phyloP scores from a whole-genome alignment of 2,113 vertebrate genomes.

The Suncus etruscus region DNA sequence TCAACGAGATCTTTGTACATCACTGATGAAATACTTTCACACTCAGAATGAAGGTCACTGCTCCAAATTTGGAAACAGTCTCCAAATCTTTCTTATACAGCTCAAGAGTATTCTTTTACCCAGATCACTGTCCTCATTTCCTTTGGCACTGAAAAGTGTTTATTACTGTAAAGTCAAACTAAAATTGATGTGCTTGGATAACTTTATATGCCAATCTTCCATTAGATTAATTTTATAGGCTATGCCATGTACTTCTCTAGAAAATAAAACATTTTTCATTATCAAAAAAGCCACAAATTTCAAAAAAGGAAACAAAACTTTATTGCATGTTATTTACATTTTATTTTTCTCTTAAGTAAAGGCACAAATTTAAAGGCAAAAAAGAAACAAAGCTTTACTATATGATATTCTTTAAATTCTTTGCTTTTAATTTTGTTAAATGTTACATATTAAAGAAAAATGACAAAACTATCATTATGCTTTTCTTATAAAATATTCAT shows the following conservation, averaged over 20 bases:
- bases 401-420: too few relatives aligned
- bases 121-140: conserved; percentile 43
- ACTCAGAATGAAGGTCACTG: conserved; percentile 46
- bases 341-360: conserved; percentile 37
- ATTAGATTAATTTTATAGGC: conserved; percentile 51
- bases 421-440: too few relatives aligned
- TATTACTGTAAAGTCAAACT: conserved; percentile 40
- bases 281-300: conserved; percentile 53
- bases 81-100: conserved; percentile 67
- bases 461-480: not conserved
- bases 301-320: conserved; percentile 11
- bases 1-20: conserved; percentile 29
- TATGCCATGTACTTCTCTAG: not conserved
- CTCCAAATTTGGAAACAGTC: conserved; percentile 65
- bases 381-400: too few relatives aligned
- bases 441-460: too few relatives aligned
- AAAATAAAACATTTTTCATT: conserved; percentile 45
- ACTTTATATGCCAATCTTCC: not conserved
- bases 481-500: conserved; percentile 10
- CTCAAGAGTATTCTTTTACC: conserved; percentile 43
- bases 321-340: not conserved
- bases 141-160: conserved; percentile 49
- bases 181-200: conserved; percentile 40
- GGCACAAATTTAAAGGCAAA: too few relatives aligned
- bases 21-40: not conserved